Base-by-base conservation (phyloP, 2,888 invertebrate genomes). In the Chrysolina haemoptera region DNA sequence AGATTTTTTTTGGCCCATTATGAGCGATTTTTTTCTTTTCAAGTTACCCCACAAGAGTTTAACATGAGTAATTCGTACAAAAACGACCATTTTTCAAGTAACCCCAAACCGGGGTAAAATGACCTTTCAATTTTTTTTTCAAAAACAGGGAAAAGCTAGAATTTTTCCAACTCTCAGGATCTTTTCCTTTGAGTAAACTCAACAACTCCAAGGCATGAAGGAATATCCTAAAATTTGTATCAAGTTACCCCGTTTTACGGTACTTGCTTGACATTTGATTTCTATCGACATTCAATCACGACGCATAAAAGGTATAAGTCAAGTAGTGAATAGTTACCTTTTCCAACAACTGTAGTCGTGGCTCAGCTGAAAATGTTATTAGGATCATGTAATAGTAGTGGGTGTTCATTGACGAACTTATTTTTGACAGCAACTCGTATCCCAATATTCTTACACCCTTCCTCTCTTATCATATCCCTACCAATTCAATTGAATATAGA, bases 21-120 rank as follows among this genome's bases (percentile, higher is more conserved):
- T 43, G 12, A 9, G 43, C 43, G 8, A 43, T 43, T 43, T 43
- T 43, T 43, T 43, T 27, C 5, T 43, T 43, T 43, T 43, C 43
- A 43, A 43, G 8, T 43, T 43, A 43, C 43, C 43, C 8, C 8
- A 43, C 43, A 43, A 43, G 9, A 43, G 43, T 43, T 1, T 43
- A 43, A 43, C 43, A 43, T 43, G 43, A 43, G 43, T 5, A 43
- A 43, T 43, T 43, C 43, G 43, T 43, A 43, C 43, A 43, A 43
- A 43, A 43, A 43, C 43, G 43, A 43, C 43, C 43, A 43, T 43
- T 43, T 43, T 43, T 43, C 43, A 43, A 43, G 43, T 43, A 43
- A 43, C 43, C 43, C 43, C 43, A 43, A 43, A 12, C 43, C 43
- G 8, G 43, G 43, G 43, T 43, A 43, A 43, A 43, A 43, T 43